These are phyloP conservation scores for Perca flavescens DNA, from an alignment of 2,113 vertebrate species.

Conservation along the genomic window DNA sequence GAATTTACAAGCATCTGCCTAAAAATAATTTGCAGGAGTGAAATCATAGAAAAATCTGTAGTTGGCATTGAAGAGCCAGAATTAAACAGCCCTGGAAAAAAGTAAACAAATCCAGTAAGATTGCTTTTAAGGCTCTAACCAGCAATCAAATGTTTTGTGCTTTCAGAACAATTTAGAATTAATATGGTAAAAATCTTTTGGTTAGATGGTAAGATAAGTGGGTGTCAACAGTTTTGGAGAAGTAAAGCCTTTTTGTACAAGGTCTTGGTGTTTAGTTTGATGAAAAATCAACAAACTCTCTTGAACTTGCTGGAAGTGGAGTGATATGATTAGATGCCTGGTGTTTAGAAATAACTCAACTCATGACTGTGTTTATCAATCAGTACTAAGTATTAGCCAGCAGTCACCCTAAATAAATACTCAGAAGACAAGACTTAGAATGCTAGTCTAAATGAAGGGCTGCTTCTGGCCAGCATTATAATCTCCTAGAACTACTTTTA, in stretches of 20 bases:
- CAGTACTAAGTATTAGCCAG: slow-evolving; percentile 12
- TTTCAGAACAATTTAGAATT: slow-evolving; percentile 8
- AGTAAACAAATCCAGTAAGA: slow-evolving; percentile 5
- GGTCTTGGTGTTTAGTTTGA: slow-evolving; percentile 11
- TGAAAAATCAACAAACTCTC: slow-evolving; percentile 11
- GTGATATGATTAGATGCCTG: slow-evolving; percentile 25
- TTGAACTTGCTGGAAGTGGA: slow-evolving; percentile 7
- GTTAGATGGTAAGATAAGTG: neutral
- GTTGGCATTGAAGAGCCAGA: slow-evolving; percentile 5
- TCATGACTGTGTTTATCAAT: slow-evolving; percentile 7
- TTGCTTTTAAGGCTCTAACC: slow-evolving; percentile 14
- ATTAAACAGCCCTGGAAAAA: slow-evolving; percentile 32
- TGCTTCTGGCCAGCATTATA: slow-evolving; percentile 35
- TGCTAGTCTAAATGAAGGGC: slow-evolving; percentile 22
- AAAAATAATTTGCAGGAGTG: slow-evolving; percentile 21
- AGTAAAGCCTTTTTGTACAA: slow-evolving; percentile 10
- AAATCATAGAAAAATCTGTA: slow-evolving; percentile 30
- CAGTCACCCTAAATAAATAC: neutral
- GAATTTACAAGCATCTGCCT: slow-evolving; percentile 10
- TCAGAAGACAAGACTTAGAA: neutral
- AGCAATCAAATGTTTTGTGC: slow-evolving; percentile 32
- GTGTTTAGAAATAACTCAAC: neutral
- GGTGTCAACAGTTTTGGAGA: neutral
- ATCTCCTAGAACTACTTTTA: slow-evolving; percentile 39
- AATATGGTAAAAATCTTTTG: neutral